These are phyloP conservation scores for Mus minutoides DNA, from an alignment of 2,797 vertebrate species.

Conservation along the genomic window DNA sequence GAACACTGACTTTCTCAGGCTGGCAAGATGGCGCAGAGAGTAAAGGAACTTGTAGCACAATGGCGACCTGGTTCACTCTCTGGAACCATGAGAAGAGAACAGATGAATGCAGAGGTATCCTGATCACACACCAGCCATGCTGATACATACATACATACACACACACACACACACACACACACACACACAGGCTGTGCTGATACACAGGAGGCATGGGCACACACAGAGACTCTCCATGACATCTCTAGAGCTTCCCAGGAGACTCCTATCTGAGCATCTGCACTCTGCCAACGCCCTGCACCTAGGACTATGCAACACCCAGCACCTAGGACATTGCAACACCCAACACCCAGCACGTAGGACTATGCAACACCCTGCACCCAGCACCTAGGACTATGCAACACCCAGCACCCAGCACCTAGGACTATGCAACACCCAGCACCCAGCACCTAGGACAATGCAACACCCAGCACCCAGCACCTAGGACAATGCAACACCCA, in stretches of 20 bases:
- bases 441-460: no score
- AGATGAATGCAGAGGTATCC: background rate
- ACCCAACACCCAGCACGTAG: no score
- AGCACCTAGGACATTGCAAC: background rate
- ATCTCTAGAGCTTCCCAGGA: slow-evolving; percentile 65
- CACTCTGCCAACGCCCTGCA: no score
- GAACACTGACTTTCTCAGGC: background rate
- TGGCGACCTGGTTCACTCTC: background rate
- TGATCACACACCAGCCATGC: background rate
- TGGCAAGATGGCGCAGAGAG: background rate
- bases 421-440: background rate
- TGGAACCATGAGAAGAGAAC: background rate
- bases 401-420: no score
- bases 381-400: background rate
- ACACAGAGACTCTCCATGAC: background rate
- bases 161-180: no score
- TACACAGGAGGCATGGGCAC: no score
- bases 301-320: background rate
- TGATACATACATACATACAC: no score
- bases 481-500: background rate
- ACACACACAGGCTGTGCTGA: background rate
- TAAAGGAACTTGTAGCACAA: background rate
- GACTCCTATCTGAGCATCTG: background rate
- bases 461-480: no score
- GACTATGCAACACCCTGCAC: no score